Evolutionary conservation across 2,113 vertebrate species (phyloP), one percentile per base, ranked within the genome.

Genomic region (Athene cunicularia): DNA sequence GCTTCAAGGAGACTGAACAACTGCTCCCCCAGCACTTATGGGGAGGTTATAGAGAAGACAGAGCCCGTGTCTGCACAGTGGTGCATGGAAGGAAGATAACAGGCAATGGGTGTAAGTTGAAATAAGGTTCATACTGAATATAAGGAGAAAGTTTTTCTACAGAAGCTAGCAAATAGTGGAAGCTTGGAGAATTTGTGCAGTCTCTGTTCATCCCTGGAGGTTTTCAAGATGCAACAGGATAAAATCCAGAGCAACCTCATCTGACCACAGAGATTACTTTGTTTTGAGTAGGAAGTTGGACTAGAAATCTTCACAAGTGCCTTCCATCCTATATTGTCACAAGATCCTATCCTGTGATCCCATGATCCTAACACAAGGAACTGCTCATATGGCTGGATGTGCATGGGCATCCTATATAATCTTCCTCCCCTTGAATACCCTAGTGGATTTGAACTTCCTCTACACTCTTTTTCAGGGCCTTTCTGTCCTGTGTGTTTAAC

Each of bases 21-120:
- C 60, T 60, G 4, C 2, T 11, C 1, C 9, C 5, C 4, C 13
- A 37, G 8, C 30, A 52, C 26, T 9, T 52, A 3, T 20, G 17
- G 17, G 26, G 22, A 64, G 5, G 6, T 52, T 30, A 37, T 22
- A 41, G 35, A 71, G 43, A 62, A 71, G 41, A 33, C 22, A 62
- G 35, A 88, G 18, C 13, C 12, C 28, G 6, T 3, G 6, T 68
- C 24, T 56, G 10, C 32, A 45, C 52, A 72, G 41, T 21, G 22
- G 4, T 32, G 4, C 20, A 7, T 64, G 22, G 28, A 64, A 77
- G 3, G 12, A 84, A 11, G 1, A 16, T 26, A 30, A 45, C 33
- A 52, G 3, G 4, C 26, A 90, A 43, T 13, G 12, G 3, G 3
- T 50, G 11, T 52, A 82, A 80, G 2, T 8, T 63, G 56, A 82